A percentile compares a stretch with the other conserved stretches of the same genome.
Conservation (phyloP, 2,888 invertebrate genomes). For the Euproctis similis region DNA sequence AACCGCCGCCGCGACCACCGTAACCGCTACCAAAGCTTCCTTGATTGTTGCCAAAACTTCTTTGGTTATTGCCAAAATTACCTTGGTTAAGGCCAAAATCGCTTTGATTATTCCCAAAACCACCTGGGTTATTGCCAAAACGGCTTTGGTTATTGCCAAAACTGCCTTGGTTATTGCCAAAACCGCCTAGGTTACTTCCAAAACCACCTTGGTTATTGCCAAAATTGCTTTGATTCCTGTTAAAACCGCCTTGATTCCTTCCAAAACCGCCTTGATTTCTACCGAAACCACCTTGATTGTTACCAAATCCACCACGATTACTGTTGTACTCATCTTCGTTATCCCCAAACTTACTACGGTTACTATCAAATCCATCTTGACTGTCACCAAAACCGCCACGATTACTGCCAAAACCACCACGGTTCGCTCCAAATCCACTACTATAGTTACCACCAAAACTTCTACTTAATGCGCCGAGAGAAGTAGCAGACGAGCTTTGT, state of each 20-base stretch:
- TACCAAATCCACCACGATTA: slow-evolving; percentile 13
- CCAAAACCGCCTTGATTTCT: slow-evolving; percentile 12
- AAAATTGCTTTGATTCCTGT: slow-evolving; percentile 27
- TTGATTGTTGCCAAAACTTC: slow-evolving; percentile 8
- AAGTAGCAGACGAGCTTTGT: no score
- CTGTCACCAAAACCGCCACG: slow-evolving; percentile 14
- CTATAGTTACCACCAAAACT: slow-evolving; percentile 24
- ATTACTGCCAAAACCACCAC: slow-evolving; percentile 17
- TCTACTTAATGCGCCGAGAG: slow-evolving; percentile 27
- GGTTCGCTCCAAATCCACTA: slow-evolving; percentile 12
- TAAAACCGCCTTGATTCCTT: slow-evolving; percentile 10
- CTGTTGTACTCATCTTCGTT: slow-evolving; percentile 24
- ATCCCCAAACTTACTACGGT: slow-evolving; percentile 7
- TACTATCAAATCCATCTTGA: slow-evolving; percentile 11
- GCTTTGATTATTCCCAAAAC: slow-evolving; percentile 12
- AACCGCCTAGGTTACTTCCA: slow-evolving; percentile 16
- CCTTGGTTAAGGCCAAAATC: slow-evolving; percentile 9
- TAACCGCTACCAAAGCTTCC: slow-evolving; percentile 9
- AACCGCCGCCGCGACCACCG: slow-evolving; percentile 2
- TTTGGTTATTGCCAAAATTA: no score
- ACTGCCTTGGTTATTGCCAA: slow-evolving; percentile 19
- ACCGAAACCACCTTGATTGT: slow-evolving; percentile 11
- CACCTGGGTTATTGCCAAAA: slow-evolving; percentile 16
- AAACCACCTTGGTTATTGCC: slow-evolving; percentile 24
- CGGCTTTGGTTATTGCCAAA: slow-evolving; percentile 17